Evolutionary conservation across 2,113 vertebrate genomes (phyloP).

Genomic region (Amia ocellicauda): DNA sequence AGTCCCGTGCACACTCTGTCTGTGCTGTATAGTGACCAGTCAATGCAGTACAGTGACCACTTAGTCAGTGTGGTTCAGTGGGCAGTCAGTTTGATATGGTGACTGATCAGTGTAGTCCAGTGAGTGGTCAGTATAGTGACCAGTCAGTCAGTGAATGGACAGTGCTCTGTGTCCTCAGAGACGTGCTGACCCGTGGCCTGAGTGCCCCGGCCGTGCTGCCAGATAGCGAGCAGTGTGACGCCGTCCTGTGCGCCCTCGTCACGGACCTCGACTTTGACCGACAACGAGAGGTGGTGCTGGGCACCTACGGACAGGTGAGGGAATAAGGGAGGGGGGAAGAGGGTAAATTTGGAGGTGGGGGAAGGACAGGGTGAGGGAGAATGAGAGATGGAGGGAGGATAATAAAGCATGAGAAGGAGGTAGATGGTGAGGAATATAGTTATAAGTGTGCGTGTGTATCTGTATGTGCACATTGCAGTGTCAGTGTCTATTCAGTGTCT

Average conservation of each 20-base stretch:
- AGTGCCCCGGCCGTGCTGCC: slow-evolving; percentile 62
- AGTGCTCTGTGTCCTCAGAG: slow-evolving; percentile 53
- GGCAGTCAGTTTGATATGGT: background rate
- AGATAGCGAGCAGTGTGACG: slow-evolving; percentile 80
- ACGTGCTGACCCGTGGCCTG: slow-evolving; percentile 71
- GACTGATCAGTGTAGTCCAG: background rate
- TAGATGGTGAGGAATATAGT: background rate
- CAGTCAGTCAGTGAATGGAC: background rate
- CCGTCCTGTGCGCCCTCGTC: slow-evolving; percentile 77
- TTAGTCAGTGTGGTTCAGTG: background rate
- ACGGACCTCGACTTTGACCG: slow-evolving; percentile 82
- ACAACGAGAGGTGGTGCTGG: slow-evolving; percentile 67
- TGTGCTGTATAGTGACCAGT: background rate
- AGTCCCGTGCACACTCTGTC: too few relatives aligned
- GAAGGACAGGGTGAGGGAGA: background rate
- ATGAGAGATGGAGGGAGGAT: background rate
- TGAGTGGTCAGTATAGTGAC: background rate
- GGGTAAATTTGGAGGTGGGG: background rate
- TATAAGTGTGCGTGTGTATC: slow-evolving; percentile 10
- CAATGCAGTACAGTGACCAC: too few relatives aligned
- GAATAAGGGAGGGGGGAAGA: background rate
- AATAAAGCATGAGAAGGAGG: too few relatives aligned
- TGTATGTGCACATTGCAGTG: background rate
- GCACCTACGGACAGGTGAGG: slow-evolving; percentile 75
- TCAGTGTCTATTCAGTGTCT: background rate